These are phyloP conservation scores for Stegophylla sp. DNA, from an alignment of 2,888 invertebrate species.

Conservation along the genomic window DNA sequence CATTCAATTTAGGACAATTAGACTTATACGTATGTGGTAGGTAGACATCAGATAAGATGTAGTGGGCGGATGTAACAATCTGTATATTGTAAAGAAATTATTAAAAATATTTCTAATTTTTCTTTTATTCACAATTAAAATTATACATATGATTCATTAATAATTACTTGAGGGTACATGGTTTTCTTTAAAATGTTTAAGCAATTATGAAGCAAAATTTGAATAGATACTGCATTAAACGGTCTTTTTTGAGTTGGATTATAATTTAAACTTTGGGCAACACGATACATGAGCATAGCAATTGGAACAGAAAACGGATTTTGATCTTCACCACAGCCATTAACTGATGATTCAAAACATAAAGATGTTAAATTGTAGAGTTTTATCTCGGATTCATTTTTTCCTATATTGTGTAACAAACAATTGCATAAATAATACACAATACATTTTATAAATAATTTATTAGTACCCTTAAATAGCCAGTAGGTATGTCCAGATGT, in stretches of 20 bases:
- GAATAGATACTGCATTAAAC: conserved; percentile 75
- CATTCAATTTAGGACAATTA: conserved; percentile 71
- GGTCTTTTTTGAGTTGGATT: conserved; percentile 64
- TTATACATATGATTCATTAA: background rate
- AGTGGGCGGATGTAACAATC: conserved; percentile 86
- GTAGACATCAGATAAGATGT: conserved; percentile 85
- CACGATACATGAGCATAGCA: conserved; percentile 86
- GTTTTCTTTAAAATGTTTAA: conserved; percentile 77
- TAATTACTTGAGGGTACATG: conserved; percentile 73
- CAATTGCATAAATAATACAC: background rate
- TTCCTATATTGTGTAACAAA: conserved; percentile 65
- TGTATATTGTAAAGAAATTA: conserved; percentile 65
- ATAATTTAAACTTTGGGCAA: conserved; percentile 85
- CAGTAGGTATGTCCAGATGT: conserved; percentile 96
- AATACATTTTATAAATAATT: background rate
- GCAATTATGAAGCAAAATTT: conserved; percentile 82
- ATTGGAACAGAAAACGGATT: conserved; percentile 94
- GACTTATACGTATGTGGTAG: conserved; percentile 74
- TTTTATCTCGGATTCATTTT: conserved; percentile 90
- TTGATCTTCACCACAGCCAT: conserved; percentile 69
- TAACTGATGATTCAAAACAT: conserved; percentile 69
- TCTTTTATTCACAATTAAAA: background rate
- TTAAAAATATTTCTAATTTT: background rate
- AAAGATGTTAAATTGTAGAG: conserved; percentile 89
- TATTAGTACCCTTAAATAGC: conserved; percentile 87